Base-by-base conservation (phyloP, 2,113 vertebrate species). In the Brachypodius melanocephalos region DNA sequence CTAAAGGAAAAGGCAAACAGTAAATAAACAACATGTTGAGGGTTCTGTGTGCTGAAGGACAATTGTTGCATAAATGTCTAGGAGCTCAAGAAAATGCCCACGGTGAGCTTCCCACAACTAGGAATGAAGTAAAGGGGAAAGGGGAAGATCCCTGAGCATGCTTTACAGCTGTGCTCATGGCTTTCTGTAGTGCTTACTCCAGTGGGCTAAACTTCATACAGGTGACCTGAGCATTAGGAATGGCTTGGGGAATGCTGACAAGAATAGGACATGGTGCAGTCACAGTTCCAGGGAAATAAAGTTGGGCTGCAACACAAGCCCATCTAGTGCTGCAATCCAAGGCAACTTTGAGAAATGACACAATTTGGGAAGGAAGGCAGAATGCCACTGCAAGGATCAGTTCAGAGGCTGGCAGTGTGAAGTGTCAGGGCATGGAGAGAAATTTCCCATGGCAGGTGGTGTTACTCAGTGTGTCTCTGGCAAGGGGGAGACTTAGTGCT, bases 381-480 rank as follows among this genome's bases (percentile, higher is more conserved):
- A 83, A 95, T 85, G 87, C 77, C 2, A 3, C 69, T 58, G 31
- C 63, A 73, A 85, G 46, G 42, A 88, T 73, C 29, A 17, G 26
- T 69, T 91, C 90, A 55, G 90, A 92, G 43, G 32, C 59, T 88
- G 59, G 58, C 82, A 86, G 5, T 59, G 32, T n/a, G 32, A 83
- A 62, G 55, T 92, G 92, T 92, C 90, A 96, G 92, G 68, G n/a
- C 94, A 77, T 63, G 63, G 67, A 82, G 75, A 83, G 91, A 95
- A 46, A 88, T 71, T 95, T 95, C 89, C 91, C 88, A 73, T 77
- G 76, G 63, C 96, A 97, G 90, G 80, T 96, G 92, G 96, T 71
- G 72, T 74, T 85, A 73, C 92, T 88, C 90, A 88, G 92, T 11
- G 10, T 90, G 85, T 69, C 59, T 90, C 79, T 97, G 93, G 96